Evolutionary conservation across 2,797 vertebrate genomes (phyloP), one percentile per base, ranked within the genome.

Genomic region (Rachycentron canadum): DNA sequence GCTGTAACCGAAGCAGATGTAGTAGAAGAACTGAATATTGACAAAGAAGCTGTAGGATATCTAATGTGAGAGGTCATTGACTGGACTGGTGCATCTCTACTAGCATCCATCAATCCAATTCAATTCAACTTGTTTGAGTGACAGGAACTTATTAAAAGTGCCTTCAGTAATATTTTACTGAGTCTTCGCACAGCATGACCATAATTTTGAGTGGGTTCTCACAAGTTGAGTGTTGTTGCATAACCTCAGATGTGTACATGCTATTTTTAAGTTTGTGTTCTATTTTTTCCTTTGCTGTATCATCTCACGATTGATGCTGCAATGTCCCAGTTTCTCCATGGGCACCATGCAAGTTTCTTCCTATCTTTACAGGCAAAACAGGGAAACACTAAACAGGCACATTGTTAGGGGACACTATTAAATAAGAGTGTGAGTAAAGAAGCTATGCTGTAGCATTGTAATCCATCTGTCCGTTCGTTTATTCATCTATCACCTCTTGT

Each of bases 201-300:
- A 63, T 63, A 0, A 38, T 21, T 50, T 45, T 30, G 40, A 25
- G 49, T 69, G 34, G 75, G 75, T 21, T 52, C 43, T 58, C 32
- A 64, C 25, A 26, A 19, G 40, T 58, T 36, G n/a, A 13, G 64
- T 64, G 65, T 69, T 69, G 65, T 74, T 59, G 19, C 53, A 38
- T 63, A 69, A 75, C 23, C 59, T 69, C 47, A 59, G 4, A 63
- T 57, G 45, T 69, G 73, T 59, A 59, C 43, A 6, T 28, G 32
- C 28, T 79, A 50, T 69, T 73, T 63, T 79, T 50, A 53, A 57
- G 53, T 52, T 47, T 28, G 26, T 34, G 32, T 11, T 58, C 53
- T 58, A 64, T 64, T 74, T 80, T 47, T 6, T 21, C 45, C 4
- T 61, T 52, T 45, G 55, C 66, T 70, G 61, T 32, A 49, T 59